Evolutionary conservation across 2,797 vertebrate species (phyloP), one percentile per base, ranked within the genome.

Genomic region (Ispidina lecontei): DNA sequence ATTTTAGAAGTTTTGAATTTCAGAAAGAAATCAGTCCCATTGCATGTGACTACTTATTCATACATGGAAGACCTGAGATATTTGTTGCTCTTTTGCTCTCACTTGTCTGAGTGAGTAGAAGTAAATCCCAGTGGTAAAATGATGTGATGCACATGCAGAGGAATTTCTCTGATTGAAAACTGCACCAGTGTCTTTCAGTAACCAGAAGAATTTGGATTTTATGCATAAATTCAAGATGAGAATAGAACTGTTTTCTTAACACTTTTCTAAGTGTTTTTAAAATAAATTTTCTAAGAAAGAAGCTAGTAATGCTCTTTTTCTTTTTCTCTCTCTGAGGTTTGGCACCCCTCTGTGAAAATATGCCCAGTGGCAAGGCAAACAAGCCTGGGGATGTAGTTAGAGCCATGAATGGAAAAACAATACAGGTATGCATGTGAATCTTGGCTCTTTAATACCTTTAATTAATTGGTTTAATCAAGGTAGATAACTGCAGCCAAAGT

Each of bases 351-450:
- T 99, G 99, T 98, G 99, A 99, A 97, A 99, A 99, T 95, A 98
- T 99, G 99, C 99, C 99, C 43, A 99, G 98, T 52, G 99, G 99
- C 64, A 99, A 98, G 84, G 99, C 99, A 70, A 99, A 97, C 85
- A 99, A 99, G 94, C 99, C 99, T 12, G 99, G 99, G 6, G 99
- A 99, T 56, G 99, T 99, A 5, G 98, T 99, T 19, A 98, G 44
- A 86, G 99, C 99, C 76, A 99, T 96, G 97, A 99, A 99, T 54
- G 99, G 99, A 55, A 99, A 99, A 98, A 99, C 99, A n/a, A 99
- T 99, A 78, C 99, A 99, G 99, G 99, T 99, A 88, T 28, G 90
- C 74, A 14, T 51, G 12, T 43, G n/a, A 25, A 56, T 54, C 26
- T 46, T 73, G 55, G 2, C 44, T 46, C 73, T 68, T 65, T 31